These are phyloP conservation scores for Pleuronectes platessa DNA, from an alignment of 2,113 vertebrate species.

Conservation along the genomic window DNA sequence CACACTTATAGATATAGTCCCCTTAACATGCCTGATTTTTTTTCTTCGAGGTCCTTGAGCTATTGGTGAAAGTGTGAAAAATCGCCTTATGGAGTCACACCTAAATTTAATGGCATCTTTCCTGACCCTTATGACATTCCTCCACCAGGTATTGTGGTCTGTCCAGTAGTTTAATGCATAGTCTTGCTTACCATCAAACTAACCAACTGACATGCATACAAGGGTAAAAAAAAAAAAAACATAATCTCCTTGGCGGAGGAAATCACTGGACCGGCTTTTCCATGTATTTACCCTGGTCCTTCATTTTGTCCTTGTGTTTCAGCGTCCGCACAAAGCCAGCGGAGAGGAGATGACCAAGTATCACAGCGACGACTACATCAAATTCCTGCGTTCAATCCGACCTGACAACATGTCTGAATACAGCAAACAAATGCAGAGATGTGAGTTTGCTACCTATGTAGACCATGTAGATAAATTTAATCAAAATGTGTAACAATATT, in stretches of 20 bases:
- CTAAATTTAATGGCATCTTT: too few relatives aligned
- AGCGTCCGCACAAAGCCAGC: constrained; percentile 99
- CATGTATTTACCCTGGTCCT: background rate
- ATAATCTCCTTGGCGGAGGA: too few relatives aligned
- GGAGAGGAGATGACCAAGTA: constrained; percentile 99
- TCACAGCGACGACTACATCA: constrained; percentile 99
- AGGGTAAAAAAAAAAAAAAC: too few relatives aligned
- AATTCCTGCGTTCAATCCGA: constrained; percentile 95
- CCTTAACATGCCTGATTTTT: too few relatives aligned
- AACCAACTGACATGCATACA: too few relatives aligned
- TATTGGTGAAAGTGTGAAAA: too few relatives aligned
- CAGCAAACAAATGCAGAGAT: constrained; percentile 99
- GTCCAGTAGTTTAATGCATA: too few relatives aligned
- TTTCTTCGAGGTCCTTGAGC: too few relatives aligned
- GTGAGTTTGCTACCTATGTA: constrained; percentile 78
- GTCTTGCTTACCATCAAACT: too few relatives aligned
- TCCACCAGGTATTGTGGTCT: too few relatives aligned
- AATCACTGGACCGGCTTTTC: background rate
- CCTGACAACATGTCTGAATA: constrained; percentile 99
- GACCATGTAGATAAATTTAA: background rate
- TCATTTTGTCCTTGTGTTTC: constrained; percentile 41
- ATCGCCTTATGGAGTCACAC: too few relatives aligned
- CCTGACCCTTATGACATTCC: too few relatives aligned
- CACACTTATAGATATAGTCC: background rate
- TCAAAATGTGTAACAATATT: background rate